Percentiles rank a stretch among this genome's conserved stretches.
phyloP scores from a whole-genome alignment of 2,113 vertebrate genomes.

The Phasianus colchicus region DNA sequence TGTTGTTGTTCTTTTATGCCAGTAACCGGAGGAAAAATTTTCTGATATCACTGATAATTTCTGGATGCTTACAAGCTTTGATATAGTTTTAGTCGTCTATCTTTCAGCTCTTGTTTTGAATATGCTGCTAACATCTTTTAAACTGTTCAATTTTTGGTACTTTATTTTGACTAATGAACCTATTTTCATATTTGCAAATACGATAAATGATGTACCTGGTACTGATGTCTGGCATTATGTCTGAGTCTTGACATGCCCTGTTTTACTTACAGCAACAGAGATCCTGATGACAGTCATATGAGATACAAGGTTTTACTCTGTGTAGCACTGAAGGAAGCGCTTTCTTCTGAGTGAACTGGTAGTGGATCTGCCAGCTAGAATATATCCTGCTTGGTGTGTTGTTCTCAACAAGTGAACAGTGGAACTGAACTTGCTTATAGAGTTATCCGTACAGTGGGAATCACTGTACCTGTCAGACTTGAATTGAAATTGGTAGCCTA shows the following conservation, averaged over 20 bases:
- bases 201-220: background rate
- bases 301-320: background rate
- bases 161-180: background rate
- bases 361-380: background rate
- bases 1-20: background rate
- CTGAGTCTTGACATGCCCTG: background rate
- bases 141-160: background rate
- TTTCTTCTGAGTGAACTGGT: background rate
- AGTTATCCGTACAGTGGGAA: background rate
- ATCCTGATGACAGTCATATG: background rate
- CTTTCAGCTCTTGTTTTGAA: background rate
- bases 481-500: background rate
- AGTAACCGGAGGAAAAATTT: background rate
- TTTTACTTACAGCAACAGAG: background rate
- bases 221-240: background rate
- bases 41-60: background rate
- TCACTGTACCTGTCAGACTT: background rate
- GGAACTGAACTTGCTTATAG: background rate
- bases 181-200: background rate
- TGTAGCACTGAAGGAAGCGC: background rate
- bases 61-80: background rate
- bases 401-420: background rate
- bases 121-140: background rate
- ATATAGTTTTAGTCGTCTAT: background rate
- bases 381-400: background rate